Percentiles rank a stretch among this genome's conserved stretches.
Evolutionary conservation across 2,888 invertebrate species (phyloP).

Genomic region (Caenorhabditis sp.): DNA sequence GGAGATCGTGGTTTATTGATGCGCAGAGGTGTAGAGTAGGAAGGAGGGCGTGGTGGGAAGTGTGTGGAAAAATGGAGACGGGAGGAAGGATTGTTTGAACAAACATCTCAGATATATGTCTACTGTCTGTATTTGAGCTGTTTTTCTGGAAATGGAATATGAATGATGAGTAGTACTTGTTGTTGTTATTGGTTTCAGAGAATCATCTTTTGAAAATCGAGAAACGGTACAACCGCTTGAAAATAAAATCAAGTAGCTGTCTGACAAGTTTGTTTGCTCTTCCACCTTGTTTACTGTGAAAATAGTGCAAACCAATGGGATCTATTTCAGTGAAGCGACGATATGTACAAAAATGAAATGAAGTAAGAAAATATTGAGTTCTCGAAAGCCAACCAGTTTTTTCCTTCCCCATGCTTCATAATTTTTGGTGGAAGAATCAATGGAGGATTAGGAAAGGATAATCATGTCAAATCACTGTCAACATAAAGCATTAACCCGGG

Average conservation of each 20-base stretch:
- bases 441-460: neutral
- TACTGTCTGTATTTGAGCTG: conserved; percentile 34
- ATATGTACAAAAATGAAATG: neutral
- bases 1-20: conserved; percentile 39
- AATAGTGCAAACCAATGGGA: conserved; percentile 27
- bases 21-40: conserved; percentile 41
- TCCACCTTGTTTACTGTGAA: conserved; percentile 53
- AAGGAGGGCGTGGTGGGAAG: conserved; percentile 43
- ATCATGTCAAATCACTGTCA: conserved; percentile 54
- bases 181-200: neutral
- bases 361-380: conserved; percentile 8
- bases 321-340: conserved; percentile 28
- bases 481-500: conserved; percentile 25
- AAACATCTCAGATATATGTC: conserved; percentile 57
- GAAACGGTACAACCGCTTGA: neutral
- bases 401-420: conserved; percentile 1
- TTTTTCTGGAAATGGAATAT: neutral
- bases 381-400: conserved; percentile 33
- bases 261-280: conserved; percentile 24
- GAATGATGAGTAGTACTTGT: conserved; percentile 7
- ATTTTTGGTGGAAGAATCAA: conserved; percentile 3
- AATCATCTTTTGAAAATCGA: neutral
- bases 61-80: neutral
- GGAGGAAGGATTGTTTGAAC: conserved; percentile 59
- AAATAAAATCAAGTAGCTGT: neutral